Conservation (phyloP, 2,797 vertebrate species). For the Takifugu rubripes region DNA sequence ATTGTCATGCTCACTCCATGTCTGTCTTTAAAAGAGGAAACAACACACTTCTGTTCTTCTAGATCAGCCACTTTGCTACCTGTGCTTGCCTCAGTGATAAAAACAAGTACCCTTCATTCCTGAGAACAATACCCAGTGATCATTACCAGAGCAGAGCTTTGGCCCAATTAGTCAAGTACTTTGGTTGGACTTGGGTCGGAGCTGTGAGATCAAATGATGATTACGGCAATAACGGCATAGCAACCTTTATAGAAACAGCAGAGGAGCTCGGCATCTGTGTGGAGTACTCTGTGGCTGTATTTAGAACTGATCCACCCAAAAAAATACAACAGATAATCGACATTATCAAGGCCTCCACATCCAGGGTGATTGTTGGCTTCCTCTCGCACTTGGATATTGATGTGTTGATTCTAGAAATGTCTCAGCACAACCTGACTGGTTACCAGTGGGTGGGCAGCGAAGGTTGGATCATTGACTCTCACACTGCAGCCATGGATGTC, state of each 20-base stretch:
- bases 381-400: slow-evolving; percentile 51
- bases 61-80: slow-evolving; percentile 71
- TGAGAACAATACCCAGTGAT: slow-evolving; percentile 74
- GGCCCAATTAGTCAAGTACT: slow-evolving; percentile 67
- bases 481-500: slow-evolving; percentile 40
- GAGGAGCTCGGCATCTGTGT: slow-evolving; percentile 58
- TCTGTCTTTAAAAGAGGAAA: not conserved
- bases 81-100: slow-evolving; percentile 72
- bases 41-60: not conserved
- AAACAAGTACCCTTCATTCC: slow-evolving; percentile 68
- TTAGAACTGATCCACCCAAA: slow-evolving; percentile 52
- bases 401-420: slow-evolving; percentile 35
- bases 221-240: slow-evolving; percentile 63
- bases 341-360: slow-evolving; percentile 49
- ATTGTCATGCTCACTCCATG: no score
- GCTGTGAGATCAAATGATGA: slow-evolving; percentile 65
- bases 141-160: slow-evolving; percentile 71
- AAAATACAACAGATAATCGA: slow-evolving; percentile 49
- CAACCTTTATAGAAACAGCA: slow-evolving; percentile 49
- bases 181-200: slow-evolving; percentile 75
- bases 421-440: slow-evolving; percentile 58
- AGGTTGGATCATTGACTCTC: slow-evolving; percentile 64
- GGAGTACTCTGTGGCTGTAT: slow-evolving; percentile 61
- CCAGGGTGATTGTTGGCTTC: slow-evolving; percentile 58
- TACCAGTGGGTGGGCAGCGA: slow-evolving; percentile 73